Conservation (phyloP, 2,797 vertebrate genomes). For the Myotis vivesi region DNA sequence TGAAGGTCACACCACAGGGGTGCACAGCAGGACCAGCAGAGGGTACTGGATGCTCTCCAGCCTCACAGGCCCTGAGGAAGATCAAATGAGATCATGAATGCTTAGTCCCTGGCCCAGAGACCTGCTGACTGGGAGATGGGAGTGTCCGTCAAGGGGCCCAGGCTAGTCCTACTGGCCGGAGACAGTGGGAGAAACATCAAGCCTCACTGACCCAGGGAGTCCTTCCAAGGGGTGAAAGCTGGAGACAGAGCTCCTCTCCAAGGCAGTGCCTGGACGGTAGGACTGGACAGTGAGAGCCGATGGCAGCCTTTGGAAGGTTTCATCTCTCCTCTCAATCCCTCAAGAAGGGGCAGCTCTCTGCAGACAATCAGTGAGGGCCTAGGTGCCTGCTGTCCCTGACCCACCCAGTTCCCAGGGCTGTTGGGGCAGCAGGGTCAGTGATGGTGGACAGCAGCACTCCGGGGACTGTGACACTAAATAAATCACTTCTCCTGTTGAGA, state of each 20-base stretch:
- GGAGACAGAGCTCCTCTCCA: not conserved
- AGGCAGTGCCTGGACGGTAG: not conserved
- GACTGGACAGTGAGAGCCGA: rapidly evolving
- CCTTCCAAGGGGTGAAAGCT: not conserved
- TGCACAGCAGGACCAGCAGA: not conserved
- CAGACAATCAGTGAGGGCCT: not conserved
- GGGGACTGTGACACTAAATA: not conserved
- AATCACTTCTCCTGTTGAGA: not conserved
- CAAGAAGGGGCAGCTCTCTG: not conserved
- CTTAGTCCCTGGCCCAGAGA: not conserved
- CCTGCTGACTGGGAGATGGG: not conserved
- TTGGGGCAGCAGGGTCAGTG: not conserved
- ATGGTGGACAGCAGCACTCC: not conserved
- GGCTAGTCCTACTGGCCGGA: not conserved
- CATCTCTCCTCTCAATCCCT: not conserved
- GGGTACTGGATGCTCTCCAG: not conserved
- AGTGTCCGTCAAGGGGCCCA: not conserved
- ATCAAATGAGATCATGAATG: not conserved
- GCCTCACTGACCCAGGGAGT: not conserved
- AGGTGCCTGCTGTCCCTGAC: not conserved
- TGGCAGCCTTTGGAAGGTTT: not conserved
- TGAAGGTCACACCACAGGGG: not conserved
- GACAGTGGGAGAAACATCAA: not conserved
- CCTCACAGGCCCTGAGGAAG: not conserved
- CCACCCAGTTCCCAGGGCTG: not conserved